Conservation (phyloP, 23 tunicate species). For the Trididemnum miniatum region DNA sequence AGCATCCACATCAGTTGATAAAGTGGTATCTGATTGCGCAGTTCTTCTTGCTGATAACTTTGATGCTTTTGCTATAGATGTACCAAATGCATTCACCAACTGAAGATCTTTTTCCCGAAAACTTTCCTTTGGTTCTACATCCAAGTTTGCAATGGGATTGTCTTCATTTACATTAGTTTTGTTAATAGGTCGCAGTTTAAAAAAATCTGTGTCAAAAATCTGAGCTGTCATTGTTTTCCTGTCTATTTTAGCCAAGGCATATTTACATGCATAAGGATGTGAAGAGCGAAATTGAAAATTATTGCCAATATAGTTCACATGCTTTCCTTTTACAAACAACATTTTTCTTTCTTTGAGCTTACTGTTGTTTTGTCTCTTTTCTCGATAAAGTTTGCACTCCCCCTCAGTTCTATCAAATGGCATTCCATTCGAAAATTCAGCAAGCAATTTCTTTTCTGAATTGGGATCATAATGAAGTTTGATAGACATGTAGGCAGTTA, state of each 20-base stretch:
- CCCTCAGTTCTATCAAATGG: slow-evolving; percentile 8
- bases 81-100: slow-evolving; percentile 30
- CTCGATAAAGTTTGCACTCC: slow-evolving; percentile 2
- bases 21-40: not conserved
- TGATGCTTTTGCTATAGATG: not conserved
- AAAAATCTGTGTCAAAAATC: slow-evolving; percentile 37
- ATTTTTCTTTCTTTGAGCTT: slow-evolving; percentile 9
- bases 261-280: slow-evolving; percentile 42
- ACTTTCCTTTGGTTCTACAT: not conserved
- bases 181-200: slow-evolving; percentile 17
- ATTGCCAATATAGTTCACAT: slow-evolving; percentile 43
- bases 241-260: slow-evolving; percentile 35
- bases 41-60: not conserved
- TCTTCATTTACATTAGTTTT: not conserved
- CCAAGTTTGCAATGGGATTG: not conserved
- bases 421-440: slow-evolving; percentile 39
- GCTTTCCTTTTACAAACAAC: slow-evolving; percentile 28
- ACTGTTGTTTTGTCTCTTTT: slow-evolving; percentile 20
- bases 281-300: not conserved
- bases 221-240: slow-evolving; percentile 33
- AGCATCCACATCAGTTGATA: not conserved
- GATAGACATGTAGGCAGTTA: no score
- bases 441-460: slow-evolving; percentile 27
- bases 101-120: slow-evolving; percentile 24
- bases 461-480: slow-evolving; percentile 23